Base-by-base conservation (phyloP, 2,888 invertebrate genomes). In the Itoplectis maculator region DNA sequence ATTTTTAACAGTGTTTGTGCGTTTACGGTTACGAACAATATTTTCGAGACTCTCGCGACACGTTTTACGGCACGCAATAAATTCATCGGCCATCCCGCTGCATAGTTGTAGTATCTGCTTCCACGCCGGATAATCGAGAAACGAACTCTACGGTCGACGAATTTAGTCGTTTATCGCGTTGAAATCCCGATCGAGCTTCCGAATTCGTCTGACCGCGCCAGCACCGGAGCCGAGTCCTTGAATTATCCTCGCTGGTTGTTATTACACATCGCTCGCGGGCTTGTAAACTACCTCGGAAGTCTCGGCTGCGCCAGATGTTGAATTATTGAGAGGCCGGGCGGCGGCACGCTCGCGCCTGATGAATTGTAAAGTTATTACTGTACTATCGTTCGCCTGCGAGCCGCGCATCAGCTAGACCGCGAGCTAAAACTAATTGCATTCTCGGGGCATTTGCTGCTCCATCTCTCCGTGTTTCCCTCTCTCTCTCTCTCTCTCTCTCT, bases 161-260 rank as follows among this genome's bases (percentile, higher is more conserved):
- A 8, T 18, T 49, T 35, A 11, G 3, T 29, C 45, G 20, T 2
- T 54, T 23, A 18, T 54, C 69, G 45, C 72, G 65, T 65, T 56
- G 66, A 66, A 76, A 81, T 76, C 65, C n/a, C n/a, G n/a, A 76
- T 81, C 66, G 81, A 81, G 81, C 76, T 76, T 66, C 81, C 66
- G 76, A 29, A 72, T 51, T 20, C 63, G 47, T 15, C 15, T 68
- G 68, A 49, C 37, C 51, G 75, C 45, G 20, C 11, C 20, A n/a
- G 54, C 51, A 40, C n/a, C n/a, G n/a, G n/a, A n/a, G n/a, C n/a
- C n/a, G 40, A 54, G 54, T 13, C 37, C 76, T 65, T 56, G 35
- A 81, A 77, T 81, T 68, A 76, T 42, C 45, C 61, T 68, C 73
- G 20, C 51, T 40, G n/a, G 20, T 45, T 75, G 51, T 63, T 42